Base-by-base conservation (phyloP, 2,113 vertebrate genomes). In the Abramis brama region DNA sequence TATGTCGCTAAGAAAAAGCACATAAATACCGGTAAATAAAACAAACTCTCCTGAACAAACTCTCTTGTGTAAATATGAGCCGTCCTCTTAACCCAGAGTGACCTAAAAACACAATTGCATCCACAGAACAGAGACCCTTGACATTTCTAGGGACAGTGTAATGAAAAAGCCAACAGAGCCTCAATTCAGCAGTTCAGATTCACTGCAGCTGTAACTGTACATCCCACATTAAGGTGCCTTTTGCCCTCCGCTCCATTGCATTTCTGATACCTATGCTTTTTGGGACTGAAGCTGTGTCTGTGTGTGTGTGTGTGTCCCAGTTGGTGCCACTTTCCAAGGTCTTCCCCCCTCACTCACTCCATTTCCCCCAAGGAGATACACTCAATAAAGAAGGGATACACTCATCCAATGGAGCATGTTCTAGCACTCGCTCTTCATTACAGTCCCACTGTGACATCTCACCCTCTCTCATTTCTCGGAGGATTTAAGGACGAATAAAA, bases 381-480 rank as follows among this genome's bases (percentile, higher is more conserved):
- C 81, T 73, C 81, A 82, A 88, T 88, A 68, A 88, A 50, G 82
- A 78, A 85, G 39, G 68, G 47, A 84, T 80, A 79, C 85, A 76
- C 80, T 83, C 81, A 85, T 88, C 85, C 86, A 89, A 82, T 76
- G 79, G 87, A 84, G 66, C 82, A 89, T 84, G 86, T 88, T 90
- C 55, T 81, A 55, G n/a, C 27, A 21, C 64, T 82, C 78, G 86
- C 80, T 89, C 79, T 92, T 88, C 84, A 91, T 92, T 91, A 89
- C 87, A 92, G 91, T 82, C 75, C 33, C 78, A 86, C 62, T 64
- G 78, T 76, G 74, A 86, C 81, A 83, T 83, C 81, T 83, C 81
- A 57, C 81, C 81, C 88, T 36, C 59, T 80, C 68, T 81, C 47
- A 66, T 77, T 5, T 64, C 66, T 86, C 85, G 10, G 57, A 86